Evolutionary conservation across 2,113 vertebrate genomes (phyloP).

Genomic region (Halcyon malimbica): DNA sequence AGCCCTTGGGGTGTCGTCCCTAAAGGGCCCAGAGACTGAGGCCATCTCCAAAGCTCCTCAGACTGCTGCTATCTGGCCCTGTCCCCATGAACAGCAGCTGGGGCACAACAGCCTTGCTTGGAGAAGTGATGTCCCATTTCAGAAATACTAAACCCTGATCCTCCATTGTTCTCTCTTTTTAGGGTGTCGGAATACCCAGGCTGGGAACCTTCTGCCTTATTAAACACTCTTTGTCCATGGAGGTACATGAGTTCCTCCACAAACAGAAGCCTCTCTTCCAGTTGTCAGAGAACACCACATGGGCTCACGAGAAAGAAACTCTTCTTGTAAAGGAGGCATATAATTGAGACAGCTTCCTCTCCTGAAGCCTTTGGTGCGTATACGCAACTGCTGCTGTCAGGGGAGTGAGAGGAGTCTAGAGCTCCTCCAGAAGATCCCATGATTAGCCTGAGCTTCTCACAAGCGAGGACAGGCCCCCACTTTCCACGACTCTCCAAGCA

Average conservation of each 20-base stretch:
- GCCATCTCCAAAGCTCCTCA: not conserved
- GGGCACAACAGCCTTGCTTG: not conserved
- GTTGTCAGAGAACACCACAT: conserved; percentile 70
- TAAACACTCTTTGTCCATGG: conserved; percentile 75
- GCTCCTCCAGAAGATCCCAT: not conserved
- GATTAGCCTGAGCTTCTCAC: not conserved
- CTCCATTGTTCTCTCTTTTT: not conserved
- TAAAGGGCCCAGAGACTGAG: no score
- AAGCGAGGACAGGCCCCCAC: not conserved
- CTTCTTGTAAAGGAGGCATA: no score
- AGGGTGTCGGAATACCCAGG: conserved; percentile 81
- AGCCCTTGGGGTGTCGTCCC: not conserved
- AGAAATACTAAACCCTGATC: not conserved
- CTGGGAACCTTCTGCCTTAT: conserved; percentile 84
- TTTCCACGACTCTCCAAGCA: accelerated
- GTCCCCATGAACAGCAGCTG: not conserved
- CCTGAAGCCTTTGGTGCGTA: not conserved
- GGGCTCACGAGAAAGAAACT: no score
- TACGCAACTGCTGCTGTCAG: not conserved
- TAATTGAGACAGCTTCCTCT: no score
- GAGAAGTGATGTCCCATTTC: not conserved
- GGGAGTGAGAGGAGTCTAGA: not conserved
- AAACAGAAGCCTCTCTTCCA: conserved; percentile 78
- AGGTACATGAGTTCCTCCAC: conserved; percentile 63
- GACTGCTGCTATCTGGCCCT: not conserved